Conservation (phyloP, 2,888 invertebrate species). For the Drosophila nigricruria region DNA sequence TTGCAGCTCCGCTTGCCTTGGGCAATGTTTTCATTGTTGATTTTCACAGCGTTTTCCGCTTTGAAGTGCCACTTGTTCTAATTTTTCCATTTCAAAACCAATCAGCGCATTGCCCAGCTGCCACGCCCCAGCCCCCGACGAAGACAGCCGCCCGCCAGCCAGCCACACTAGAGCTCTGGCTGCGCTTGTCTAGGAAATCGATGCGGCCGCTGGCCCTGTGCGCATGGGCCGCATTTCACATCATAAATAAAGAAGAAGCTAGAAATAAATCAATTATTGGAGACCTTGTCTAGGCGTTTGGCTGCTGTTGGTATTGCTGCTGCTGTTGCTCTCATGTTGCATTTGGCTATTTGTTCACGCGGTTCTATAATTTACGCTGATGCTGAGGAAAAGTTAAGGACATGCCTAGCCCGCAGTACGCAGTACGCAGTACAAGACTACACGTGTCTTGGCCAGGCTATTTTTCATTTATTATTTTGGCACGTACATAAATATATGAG, state of each 20-base stretch:
- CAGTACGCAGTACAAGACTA: constrained; percentile 47
- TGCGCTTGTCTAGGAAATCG: constrained; percentile 39
- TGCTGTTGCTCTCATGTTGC: constrained; percentile 9
- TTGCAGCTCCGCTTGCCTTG: constrained; percentile 23
- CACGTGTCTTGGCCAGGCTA: constrained; percentile 59
- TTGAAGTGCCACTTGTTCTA: constrained; percentile 78
- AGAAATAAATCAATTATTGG: constrained; percentile 76
- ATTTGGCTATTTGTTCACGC: constrained; percentile 55
- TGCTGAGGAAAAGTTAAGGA: constrained; percentile 58
- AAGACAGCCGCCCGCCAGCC: neutral
- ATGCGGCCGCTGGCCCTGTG: constrained; percentile 28
- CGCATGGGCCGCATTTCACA: constrained; percentile 47
- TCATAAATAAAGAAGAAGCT: constrained; percentile 65
- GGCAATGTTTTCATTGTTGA: constrained; percentile 78
- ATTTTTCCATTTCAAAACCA: constrained; percentile 79
- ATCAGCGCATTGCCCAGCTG: constrained; percentile 50
- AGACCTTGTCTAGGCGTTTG: constrained; percentile 32
- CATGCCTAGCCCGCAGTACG: constrained; percentile 53
- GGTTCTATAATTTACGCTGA: constrained; percentile 71
- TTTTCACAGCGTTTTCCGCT: constrained; percentile 48
- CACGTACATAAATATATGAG: constrained; percentile 78
- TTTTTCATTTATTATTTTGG: constrained; percentile 49
- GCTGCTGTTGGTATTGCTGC: constrained; percentile 50
- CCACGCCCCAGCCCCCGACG: neutral
- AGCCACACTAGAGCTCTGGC: neutral